phyloP scores from a whole-genome alignment of 2,797 vertebrate genomes.

The Sorex maritimensis region DNA sequence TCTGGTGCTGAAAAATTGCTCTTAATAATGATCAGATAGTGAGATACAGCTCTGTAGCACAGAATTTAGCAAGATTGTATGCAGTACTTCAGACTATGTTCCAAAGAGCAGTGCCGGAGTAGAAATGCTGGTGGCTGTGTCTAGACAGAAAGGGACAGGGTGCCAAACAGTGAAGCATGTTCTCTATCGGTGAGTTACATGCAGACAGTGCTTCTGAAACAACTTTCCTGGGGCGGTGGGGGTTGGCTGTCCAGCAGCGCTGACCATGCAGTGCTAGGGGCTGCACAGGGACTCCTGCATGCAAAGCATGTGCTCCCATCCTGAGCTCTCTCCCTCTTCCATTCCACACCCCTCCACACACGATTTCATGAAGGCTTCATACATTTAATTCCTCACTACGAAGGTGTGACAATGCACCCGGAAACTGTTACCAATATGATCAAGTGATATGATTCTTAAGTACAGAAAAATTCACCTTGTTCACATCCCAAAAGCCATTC shows the following conservation, averaged over 20 bases:
- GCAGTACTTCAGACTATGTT: not conserved
- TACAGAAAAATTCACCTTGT: not conserved
- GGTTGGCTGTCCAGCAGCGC: too few relatives aligned
- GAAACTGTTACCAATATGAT: not conserved
- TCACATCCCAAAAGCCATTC: not conserved
- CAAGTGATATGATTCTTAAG: not conserved
- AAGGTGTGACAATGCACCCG: not conserved
- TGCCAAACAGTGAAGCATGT: too few relatives aligned
- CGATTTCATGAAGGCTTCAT: not conserved
- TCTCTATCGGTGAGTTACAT: too few relatives aligned
- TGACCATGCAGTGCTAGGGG: too few relatives aligned
- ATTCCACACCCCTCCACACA: too few relatives aligned
- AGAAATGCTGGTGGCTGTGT: not conserved
- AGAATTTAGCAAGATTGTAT: conserved; percentile 1
- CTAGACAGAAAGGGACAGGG: too few relatives aligned
- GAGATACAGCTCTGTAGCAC: not conserved
- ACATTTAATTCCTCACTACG: not conserved
- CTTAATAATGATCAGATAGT: not conserved
- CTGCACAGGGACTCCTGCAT: too few relatives aligned
- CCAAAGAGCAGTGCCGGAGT: not conserved
- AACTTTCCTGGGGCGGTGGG: too few relatives aligned
- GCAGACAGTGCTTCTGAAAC: too few relatives aligned
- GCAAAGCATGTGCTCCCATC: too few relatives aligned
- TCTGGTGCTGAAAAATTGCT: not conserved
- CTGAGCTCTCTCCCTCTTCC: too few relatives aligned